phyloP scores from a whole-genome alignment of 1,140 invertebrate genomes.

The Drosophila littoralis region DNA sequence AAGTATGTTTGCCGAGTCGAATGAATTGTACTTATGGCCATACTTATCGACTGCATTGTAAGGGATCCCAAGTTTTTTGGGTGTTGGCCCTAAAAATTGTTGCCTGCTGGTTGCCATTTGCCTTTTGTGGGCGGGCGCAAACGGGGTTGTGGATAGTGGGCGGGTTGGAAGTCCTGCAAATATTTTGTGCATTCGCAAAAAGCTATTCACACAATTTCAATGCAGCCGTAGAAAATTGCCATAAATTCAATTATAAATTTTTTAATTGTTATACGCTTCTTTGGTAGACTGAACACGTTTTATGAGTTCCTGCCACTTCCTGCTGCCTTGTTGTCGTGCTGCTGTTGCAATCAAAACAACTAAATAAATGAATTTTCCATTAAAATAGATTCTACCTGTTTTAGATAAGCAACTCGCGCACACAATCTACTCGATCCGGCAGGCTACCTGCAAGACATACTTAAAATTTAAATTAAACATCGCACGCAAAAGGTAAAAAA shows the following conservation, averaged over 20 bases:
- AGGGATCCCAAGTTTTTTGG: conserved; percentile 69
- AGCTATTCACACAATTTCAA: conserved; percentile 43
- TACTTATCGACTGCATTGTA: conserved; percentile 82
- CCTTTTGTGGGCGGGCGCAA: background rate
- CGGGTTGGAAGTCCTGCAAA: conserved; percentile 58
- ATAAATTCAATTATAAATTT: conserved; percentile 73
- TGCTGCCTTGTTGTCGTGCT: background rate
- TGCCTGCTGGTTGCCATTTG: conserved; percentile 19
- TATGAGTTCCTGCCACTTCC: conserved; percentile 27
- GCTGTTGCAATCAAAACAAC: conserved; percentile 23
- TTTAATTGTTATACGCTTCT: conserved; percentile 22
- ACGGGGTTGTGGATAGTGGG: background rate
- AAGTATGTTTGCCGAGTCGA: conserved; percentile 52
- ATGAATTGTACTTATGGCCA: conserved; percentile 76
- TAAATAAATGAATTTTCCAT: conserved; percentile 58
- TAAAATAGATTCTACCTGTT: conserved; percentile 72
- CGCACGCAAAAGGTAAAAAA: conserved; percentile 22
- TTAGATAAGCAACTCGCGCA: conserved; percentile 51
- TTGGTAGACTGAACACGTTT: conserved; percentile 19
- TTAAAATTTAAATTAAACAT: conserved; percentile 83
- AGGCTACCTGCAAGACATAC: conserved; percentile 66
- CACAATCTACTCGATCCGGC: conserved; percentile 12
- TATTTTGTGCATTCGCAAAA: conserved; percentile 39
- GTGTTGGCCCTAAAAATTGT: conserved; percentile 59
- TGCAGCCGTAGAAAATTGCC: conserved; percentile 49